Base-by-base conservation (phyloP, 2,888 invertebrate species). In the Lasioglossum morio region DNA sequence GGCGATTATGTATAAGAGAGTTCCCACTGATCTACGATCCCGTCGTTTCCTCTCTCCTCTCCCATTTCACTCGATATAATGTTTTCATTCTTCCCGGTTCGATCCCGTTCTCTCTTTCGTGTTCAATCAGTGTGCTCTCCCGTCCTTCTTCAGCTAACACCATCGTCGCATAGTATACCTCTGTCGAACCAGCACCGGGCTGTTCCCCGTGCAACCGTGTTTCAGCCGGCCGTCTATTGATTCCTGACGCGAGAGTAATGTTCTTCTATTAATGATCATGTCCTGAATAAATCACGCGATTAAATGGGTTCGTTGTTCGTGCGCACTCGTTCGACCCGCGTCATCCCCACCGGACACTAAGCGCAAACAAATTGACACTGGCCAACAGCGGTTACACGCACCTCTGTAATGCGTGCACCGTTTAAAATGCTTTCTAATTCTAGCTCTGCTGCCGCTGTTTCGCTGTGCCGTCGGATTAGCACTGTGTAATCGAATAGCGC, bases 251-350 rank as follows among this genome's bases (percentile, higher is more conserved):
- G 93, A 93, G 93, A 93, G 92, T 94, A 94, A 94, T 94, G 94
- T 92, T 93, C 92, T 88, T 92, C 93, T 94, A 94, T 94, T 94
- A 94, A 94, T 94, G 94, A 94, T 94, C 92, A 92, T 91, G 92
- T 92, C 91, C 91, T 93, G 93, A 94, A 94, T 94, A 93, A 94
- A 94, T 94, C 94, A 94, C 94, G 94, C 92, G 92, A 93, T 92
- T 94, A 94, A 94, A 94, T 93, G 92, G 92, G 92, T 89, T 91
- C 89, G 91, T 88, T 88, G 90, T 89, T 86, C 92, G 85, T 87
- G 91, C 80, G 82, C 87, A 87, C 89, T 86, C 91, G 87, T 84
- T 84, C 84, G 86, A 81, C 84, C 86, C 63, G 79, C 90, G 84
- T 87, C 90, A 90, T 86, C 83, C 90, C 82, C 73, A 72, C 72